phyloP scores from a whole-genome alignment of 2,113 vertebrate genomes.

The Hucho hucho region DNA sequence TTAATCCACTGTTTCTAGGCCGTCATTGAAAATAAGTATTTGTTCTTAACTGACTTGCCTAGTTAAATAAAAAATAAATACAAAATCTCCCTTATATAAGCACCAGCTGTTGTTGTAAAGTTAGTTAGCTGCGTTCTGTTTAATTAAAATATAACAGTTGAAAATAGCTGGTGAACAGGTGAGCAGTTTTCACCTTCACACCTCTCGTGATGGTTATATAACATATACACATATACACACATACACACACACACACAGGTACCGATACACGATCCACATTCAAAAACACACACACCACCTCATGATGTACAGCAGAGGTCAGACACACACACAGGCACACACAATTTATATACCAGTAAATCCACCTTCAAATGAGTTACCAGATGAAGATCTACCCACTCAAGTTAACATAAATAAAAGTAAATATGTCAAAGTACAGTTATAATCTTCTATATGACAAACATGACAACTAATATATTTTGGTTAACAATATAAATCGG shows the following conservation, averaged over 20 bases:
- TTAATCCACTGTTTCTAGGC: no score
- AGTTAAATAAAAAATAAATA: no score
- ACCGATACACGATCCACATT: neutral
- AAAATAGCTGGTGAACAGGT: neutral
- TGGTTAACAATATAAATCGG: no score
- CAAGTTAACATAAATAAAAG: neutral
- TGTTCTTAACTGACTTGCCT: no score
- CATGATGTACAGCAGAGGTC: no score
- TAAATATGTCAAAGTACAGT: neutral
- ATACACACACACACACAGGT: neutral
- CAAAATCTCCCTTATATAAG: constrained; percentile 27
- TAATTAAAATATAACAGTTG: neutral
- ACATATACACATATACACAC: neutral
- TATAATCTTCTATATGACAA: no score
- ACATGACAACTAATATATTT: neutral
- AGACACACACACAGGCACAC: neutral
- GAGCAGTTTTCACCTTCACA: neutral
- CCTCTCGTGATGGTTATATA: neutral
- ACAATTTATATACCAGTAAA: neutral
- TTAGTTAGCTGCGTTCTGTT: constrained; percentile 4
- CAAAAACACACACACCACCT: neutral
- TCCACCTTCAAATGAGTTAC: neutral
- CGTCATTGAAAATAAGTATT: no score
- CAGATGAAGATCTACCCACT: neutral
- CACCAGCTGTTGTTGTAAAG: constrained; percentile 42